These are phyloP conservation scores for Apamea crenata DNA, from an alignment of 2,888 invertebrate species.

Conservation along the genomic window DNA sequence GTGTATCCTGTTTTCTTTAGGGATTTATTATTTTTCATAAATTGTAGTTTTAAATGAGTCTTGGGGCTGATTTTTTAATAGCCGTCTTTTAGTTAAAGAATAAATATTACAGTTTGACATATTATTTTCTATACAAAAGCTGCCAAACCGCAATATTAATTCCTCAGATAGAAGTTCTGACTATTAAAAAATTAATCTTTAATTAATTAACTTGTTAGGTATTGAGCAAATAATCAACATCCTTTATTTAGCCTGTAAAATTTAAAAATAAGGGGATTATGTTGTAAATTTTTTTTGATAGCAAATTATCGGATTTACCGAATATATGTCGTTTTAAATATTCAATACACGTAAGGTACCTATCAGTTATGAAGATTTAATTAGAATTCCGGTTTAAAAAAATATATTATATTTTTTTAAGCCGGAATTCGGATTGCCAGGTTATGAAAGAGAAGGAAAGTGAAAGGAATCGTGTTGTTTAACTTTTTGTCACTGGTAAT, in stretches of 20 bases:
- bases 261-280: background rate
- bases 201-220: background rate
- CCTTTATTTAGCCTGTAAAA: background rate
- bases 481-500: background rate
- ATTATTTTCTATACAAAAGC: too few species aligned
- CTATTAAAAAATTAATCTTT: background rate
- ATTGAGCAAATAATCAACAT: background rate
- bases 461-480: background rate
- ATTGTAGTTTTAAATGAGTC: background rate
- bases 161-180: background rate
- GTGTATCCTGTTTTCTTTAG: background rate
- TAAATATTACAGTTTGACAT: too few species aligned
- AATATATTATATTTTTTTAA: too few species aligned
- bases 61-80: background rate
- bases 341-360: background rate
- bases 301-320: background rate
- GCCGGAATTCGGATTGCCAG: too few species aligned
- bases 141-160: background rate
- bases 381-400: background rate
- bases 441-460: background rate
- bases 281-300: background rate
- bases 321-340: background rate
- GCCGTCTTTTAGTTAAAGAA: too few species aligned
- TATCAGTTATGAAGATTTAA: background rate
- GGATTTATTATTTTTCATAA: background rate